Evolutionary conservation across 2,797 vertebrate genomes (phyloP).

Genomic region (Tolypeutes matacus): DNA sequence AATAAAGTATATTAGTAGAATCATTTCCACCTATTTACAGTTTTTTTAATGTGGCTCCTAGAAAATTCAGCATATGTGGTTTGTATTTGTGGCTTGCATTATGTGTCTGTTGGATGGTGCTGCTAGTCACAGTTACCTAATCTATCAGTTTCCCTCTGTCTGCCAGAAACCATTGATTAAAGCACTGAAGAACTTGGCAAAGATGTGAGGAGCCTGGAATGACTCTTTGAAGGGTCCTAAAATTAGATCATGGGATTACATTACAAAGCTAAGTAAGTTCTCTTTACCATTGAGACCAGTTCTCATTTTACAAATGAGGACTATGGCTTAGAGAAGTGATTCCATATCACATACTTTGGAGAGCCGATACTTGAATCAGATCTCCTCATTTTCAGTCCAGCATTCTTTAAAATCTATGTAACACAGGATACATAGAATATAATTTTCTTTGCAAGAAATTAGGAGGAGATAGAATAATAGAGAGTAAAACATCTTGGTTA

Average conservation of each 20-base stretch:
- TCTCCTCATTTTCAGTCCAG: background rate
- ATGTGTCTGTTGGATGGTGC: background rate
- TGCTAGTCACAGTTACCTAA: background rate
- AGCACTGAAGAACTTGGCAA: background rate
- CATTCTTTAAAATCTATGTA: background rate
- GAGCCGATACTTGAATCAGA: background rate
- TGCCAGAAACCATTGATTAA: slow-evolving; percentile 20
- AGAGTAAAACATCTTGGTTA: background rate
- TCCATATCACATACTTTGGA: background rate
- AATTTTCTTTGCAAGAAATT: background rate
- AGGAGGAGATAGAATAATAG: background rate
- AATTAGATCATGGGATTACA: background rate
- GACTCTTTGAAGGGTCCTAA: slow-evolving; percentile 18
- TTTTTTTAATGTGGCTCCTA: background rate
- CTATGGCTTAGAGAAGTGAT: background rate
- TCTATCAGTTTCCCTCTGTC: background rate
- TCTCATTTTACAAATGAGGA: background rate
- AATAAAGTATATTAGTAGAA: slow-evolving; percentile 12
- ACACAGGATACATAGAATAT: background rate
- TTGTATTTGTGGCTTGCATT: background rate
- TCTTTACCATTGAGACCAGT: background rate
- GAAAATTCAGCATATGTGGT: background rate
- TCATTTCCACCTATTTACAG: background rate
- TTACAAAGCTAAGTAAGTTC: slow-evolving; percentile 7
- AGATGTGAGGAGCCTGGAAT: background rate